Conservation (phyloP, 2,888 invertebrate species). For the Acanthacorydalis orientalis region DNA sequence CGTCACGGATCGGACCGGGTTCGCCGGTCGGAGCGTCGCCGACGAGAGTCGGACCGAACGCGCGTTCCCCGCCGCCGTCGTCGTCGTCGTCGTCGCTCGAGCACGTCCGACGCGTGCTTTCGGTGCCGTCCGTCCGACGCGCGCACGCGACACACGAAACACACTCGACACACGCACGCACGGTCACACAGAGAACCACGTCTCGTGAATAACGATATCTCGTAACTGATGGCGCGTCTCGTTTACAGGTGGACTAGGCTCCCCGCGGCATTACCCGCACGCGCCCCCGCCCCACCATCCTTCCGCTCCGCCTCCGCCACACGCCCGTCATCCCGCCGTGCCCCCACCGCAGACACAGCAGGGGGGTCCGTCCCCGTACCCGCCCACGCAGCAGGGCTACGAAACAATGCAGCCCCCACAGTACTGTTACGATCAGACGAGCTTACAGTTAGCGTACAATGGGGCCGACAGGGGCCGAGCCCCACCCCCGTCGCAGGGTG, state of each 20-base stretch:
- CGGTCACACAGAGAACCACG: too few relatives aligned
- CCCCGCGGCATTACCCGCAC: slow-evolving; percentile 33
- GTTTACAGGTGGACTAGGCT: slow-evolving; percentile 39
- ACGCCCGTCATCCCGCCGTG: slow-evolving; percentile 33
- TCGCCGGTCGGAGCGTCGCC: too few relatives aligned
- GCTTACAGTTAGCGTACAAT: slow-evolving; percentile 27
- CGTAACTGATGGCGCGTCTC: neutral
- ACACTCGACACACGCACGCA: too few relatives aligned
- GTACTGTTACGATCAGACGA: slow-evolving; percentile 42
- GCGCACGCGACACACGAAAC: too few relatives aligned
- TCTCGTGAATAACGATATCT: slow-evolving; percentile 15
- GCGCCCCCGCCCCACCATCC: slow-evolving; percentile 27
- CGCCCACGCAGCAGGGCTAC: slow-evolving; percentile 15
- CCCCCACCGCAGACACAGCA: slow-evolving; percentile 30
- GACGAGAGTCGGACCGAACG: too few relatives aligned
- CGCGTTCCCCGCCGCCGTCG: too few relatives aligned
- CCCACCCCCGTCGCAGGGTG: slow-evolving; percentile 21
- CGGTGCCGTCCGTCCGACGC: too few relatives aligned
- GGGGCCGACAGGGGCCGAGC: slow-evolving; percentile 26
- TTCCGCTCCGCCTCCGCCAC: slow-evolving; percentile 26
- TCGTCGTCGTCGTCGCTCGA: too few relatives aligned
- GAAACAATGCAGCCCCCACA: slow-evolving; percentile 19
- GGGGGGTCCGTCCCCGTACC: slow-evolving; percentile 14
- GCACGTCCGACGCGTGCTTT: too few relatives aligned
- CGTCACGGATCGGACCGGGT: too few relatives aligned